These are phyloP conservation scores for Dendrocincla tyrannina DNA, from an alignment of 2,797 vertebrate species.

Conservation along the genomic window DNA sequence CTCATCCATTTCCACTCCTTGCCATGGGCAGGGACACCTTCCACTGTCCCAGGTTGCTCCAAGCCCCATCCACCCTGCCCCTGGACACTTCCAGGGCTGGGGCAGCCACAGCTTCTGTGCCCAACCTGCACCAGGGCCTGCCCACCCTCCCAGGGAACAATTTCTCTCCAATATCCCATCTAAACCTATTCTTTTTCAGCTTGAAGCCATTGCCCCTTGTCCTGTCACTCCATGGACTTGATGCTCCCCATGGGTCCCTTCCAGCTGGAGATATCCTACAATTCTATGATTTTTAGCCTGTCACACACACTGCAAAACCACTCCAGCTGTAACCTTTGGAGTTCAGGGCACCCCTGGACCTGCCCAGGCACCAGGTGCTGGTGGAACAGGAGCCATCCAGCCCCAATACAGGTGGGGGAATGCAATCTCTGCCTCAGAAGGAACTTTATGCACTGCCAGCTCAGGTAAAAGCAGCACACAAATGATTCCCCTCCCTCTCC, in stretches of 20 bases:
- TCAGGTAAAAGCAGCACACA: not conserved
- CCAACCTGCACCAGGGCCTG: too few relatives aligned
- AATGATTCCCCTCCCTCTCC: not conserved
- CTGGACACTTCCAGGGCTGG: not conserved
- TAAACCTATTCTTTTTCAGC: too few relatives aligned
- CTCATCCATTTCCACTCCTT: not conserved
- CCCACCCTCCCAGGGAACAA: too few relatives aligned
- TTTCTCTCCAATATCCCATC: too few relatives aligned
- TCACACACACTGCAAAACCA: not conserved
- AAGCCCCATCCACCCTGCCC: not conserved
- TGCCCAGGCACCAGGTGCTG: not conserved
- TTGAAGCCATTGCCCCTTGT: too few relatives aligned
- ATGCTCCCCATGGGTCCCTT: too few relatives aligned
- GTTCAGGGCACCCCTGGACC: not conserved
- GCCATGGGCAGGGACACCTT: not conserved
- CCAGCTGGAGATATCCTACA: not conserved
- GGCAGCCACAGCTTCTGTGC: not conserved
- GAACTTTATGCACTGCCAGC: not conserved
- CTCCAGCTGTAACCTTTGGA: not conserved
- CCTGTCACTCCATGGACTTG: too few relatives aligned
- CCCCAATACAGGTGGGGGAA: not conserved
- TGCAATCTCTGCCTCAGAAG: not conserved
- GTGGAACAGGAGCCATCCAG: not conserved
- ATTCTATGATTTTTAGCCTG: not conserved
- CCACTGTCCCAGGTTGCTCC: not conserved